phyloP scores from a whole-genome alignment of 2,797 vertebrate species.

The Furcifer pardalis region DNA sequence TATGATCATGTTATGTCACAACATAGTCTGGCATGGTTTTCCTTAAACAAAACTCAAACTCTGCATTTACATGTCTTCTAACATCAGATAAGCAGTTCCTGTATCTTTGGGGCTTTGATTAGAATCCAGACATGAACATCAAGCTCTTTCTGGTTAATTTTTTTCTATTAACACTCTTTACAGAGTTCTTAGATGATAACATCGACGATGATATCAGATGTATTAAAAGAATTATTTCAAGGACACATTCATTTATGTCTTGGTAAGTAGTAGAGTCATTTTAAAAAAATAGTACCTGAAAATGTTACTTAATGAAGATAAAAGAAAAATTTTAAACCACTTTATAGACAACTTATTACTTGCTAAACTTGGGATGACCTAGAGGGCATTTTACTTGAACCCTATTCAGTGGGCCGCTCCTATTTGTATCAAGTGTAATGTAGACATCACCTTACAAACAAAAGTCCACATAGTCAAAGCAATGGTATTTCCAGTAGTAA shows the following conservation, averaged over 20 bases:
- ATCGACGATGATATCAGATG: not conserved
- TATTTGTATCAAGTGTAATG: too few species aligned
- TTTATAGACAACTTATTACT: not conserved
- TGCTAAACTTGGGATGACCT: too few species aligned
- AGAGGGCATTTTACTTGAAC: too few species aligned
- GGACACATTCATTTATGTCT: not conserved
- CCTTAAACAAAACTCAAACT: not conserved
- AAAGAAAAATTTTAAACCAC: not conserved
- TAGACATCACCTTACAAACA: too few species aligned
- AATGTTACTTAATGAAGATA: not conserved
- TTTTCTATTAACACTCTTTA: not conserved
- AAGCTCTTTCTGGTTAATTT: not conserved
- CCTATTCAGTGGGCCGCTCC: too few species aligned
- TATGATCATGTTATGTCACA: not conserved
- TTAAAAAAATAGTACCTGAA: not conserved
- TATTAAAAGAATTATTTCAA: not conserved
- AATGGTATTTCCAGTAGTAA: too few species aligned
- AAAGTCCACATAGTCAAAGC: too few species aligned
- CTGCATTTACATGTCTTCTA: not conserved
- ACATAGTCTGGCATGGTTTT: not conserved
- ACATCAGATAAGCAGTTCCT: not conserved
- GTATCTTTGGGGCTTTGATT: too few species aligned
- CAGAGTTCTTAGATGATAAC: conserved; percentile 2
- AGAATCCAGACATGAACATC: not conserved
- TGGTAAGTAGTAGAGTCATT: not conserved